These are phyloP conservation scores for Phoebastria nigripes DNA, from an alignment of 2,797 vertebrate genomes.

Conservation along the genomic window DNA sequence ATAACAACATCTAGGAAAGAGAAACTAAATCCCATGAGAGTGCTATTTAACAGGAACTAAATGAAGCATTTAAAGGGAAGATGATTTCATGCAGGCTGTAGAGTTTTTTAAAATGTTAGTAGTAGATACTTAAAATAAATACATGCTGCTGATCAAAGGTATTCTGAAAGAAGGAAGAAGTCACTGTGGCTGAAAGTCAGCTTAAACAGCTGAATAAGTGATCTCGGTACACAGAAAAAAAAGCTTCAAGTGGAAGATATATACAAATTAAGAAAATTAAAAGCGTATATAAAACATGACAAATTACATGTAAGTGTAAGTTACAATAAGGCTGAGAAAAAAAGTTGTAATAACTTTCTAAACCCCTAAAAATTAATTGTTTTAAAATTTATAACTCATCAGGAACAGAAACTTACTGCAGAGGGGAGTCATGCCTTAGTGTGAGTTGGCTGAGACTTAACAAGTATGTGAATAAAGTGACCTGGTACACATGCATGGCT, in stretches of 20 bases:
- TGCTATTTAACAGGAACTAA: background rate
- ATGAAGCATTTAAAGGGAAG: background rate
- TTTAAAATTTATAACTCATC: background rate
- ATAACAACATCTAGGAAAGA: background rate
- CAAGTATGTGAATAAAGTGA: background rate
- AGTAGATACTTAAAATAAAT: background rate
- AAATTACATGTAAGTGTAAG: background rate
- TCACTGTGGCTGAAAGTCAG: background rate
- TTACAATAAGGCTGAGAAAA: background rate
- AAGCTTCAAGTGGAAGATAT: background rate
- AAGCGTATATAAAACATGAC: background rate
- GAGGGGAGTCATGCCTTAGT: background rate
- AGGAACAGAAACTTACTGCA: background rate
- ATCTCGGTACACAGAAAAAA: background rate
- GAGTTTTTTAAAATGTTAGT: background rate
- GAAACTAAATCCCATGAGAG: background rate
- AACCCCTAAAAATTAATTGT: background rate
- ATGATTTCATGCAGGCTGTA: background rate
- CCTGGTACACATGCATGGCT: background rate
- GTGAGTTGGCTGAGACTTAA: background rate
- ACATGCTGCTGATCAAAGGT: background rate
- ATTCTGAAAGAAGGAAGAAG: background rate
- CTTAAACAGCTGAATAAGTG: background rate
- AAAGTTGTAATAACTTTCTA: background rate
- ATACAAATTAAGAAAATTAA: background rate